These are phyloP conservation scores for Eleginops maclovinus DNA, from an alignment of 2,113 vertebrate species.

Conservation along the genomic window DNA sequence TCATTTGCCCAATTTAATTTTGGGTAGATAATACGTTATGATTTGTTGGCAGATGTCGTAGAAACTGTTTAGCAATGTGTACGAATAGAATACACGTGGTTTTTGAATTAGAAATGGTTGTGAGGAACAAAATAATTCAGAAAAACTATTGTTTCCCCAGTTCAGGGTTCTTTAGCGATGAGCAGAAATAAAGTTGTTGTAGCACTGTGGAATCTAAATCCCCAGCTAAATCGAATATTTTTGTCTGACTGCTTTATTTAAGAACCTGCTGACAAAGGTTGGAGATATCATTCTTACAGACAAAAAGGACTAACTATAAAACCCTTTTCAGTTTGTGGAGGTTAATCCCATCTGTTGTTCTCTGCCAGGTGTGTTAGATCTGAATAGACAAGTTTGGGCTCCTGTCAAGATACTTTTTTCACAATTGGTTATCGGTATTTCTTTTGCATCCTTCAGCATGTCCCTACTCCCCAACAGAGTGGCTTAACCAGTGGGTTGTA, in stretches of 20 bases:
- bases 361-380: neutral
- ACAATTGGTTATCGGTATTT: constrained; percentile 1
- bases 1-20: neutral
- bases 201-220: neutral
- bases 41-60: neutral
- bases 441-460: constrained; percentile 4
- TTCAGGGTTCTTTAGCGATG: neutral
- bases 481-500: constrained; percentile 13
- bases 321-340: neutral
- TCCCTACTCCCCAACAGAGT: constrained; percentile 1
- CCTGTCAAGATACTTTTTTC: neutral
- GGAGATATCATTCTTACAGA: neutral
- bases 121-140: neutral
- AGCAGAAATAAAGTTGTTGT: neutral
- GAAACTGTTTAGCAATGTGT: neutral
- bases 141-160: neutral
- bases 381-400: neutral
- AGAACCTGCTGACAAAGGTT: neutral
- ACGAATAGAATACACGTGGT: neutral
- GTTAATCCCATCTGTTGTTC: neutral
- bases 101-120: neutral
- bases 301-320: neutral
- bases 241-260: neutral
- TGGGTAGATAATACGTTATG: neutral
- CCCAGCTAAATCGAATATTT: neutral